A percentile compares a stretch with the other conserved stretches of the same genome.
Conservation (phyloP, 2,888 invertebrate species). For the Hybos culiciformis region DNA sequence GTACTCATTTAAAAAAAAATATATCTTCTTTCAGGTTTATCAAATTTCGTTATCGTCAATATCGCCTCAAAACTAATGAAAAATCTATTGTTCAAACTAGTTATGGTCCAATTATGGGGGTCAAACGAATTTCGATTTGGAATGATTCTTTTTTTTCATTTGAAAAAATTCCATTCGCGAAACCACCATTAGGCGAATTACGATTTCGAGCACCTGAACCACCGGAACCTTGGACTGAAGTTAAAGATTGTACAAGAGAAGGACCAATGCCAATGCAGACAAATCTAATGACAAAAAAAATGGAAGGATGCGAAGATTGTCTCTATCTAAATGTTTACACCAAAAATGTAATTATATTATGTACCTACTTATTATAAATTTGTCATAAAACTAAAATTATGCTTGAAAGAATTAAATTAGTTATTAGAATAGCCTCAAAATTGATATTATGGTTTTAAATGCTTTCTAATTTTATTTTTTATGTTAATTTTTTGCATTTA, state of each 20-base stretch:
- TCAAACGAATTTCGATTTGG: slow-evolving; percentile 28
- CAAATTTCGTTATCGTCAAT: not conserved
- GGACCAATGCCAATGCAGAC: slow-evolving; percentile 29
- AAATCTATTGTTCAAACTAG: slow-evolving; percentile 23
- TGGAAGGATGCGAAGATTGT: slow-evolving; percentile 40
- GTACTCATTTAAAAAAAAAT: not conserved
- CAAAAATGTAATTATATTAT: slow-evolving; percentile 26
- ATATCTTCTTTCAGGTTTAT: not conserved
- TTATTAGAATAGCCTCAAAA: too few species aligned
- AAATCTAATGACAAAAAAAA: slow-evolving; percentile 26
- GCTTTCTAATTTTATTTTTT: too few species aligned
- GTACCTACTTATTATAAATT: too few species aligned
- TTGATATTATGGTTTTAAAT: too few species aligned
- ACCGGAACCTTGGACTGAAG: slow-evolving; percentile 31
- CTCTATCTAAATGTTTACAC: slow-evolving; percentile 39
- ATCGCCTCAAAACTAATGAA: slow-evolving; percentile 21
- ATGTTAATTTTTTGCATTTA: too few species aligned
- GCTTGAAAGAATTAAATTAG: too few species aligned
- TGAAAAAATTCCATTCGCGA: slow-evolving; percentile 31
- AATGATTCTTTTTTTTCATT: slow-evolving; percentile 28
- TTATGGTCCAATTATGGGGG: slow-evolving; percentile 30
- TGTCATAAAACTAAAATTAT: not conserved
- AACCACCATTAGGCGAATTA: slow-evolving; percentile 29
- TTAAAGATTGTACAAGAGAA: slow-evolving; percentile 33
- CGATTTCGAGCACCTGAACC: slow-evolving; percentile 34